phyloP scores from a whole-genome alignment of 2,797 vertebrate species.

The Neosilurus mollespiculum region DNA sequence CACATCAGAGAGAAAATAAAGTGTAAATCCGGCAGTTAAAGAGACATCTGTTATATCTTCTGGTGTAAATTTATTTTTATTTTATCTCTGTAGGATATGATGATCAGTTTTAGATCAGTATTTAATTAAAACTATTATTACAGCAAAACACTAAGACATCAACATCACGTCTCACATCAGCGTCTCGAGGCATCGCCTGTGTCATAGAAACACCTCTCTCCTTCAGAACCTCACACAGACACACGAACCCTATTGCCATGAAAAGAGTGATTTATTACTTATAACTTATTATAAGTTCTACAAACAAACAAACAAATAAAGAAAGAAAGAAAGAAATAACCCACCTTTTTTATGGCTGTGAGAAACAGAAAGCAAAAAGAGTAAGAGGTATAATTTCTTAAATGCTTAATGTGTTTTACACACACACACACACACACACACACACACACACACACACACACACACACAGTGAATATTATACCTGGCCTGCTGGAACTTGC shows the following conservation, averaged over 20 bases:
- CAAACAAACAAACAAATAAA: too few species aligned
- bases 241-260: background rate
- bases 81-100: background rate
- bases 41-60: background rate
- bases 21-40: background rate
- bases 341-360: conserved; percentile 11
- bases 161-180: background rate
- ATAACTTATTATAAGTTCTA: too few species aligned
- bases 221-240: background rate
- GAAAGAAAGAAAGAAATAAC: too few species aligned
- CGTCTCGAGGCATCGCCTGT: background rate
- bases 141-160: background rate
- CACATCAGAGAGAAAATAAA: background rate
- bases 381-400: background rate
- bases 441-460: conserved; percentile 16
- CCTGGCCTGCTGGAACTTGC: conserved; percentile 66
- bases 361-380: background rate
- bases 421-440: conserved; percentile 4
- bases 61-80: background rate
- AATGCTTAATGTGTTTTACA: background rate
- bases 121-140: background rate
- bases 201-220: background rate
- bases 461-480: conserved; percentile 36
- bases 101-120: background rate
- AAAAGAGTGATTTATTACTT: background rate